Base-by-base conservation (phyloP, 53 echinoderm and acorn worm species). In the Arbacia lixula region DNA sequence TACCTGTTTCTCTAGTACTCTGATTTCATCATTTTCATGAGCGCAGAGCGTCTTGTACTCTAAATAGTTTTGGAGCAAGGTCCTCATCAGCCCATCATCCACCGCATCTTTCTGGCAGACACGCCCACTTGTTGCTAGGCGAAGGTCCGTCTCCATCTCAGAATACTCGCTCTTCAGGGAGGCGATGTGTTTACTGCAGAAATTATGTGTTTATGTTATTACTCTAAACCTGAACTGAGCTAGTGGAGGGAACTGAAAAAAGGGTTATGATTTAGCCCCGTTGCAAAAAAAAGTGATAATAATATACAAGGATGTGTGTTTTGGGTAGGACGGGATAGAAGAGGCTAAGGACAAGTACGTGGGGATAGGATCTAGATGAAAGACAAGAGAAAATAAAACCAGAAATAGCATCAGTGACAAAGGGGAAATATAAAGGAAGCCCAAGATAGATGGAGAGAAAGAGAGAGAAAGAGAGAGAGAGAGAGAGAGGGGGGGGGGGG, bases 141-240 rank as follows among this genome's bases (percentile, higher is more conserved):
- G 57, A 22, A 99, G 67, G 72, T 99, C 94, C 6, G 82, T 95
- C 29, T 90, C 92, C 30, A 94, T 88, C 66, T 94, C 98, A 0
- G 83, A 86, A 31, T 68, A 72, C 28, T 99, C 94, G 20, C 50
- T 69, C 14, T 88, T 86, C 50, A 95, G 54, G 12, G 91, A 72
- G 37, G 81, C 84, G 60, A 99, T 89, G 42, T 95, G 91, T 35
- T 67, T 66, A 69, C 99, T 98, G 22, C 26, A n/a, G n/a, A n/a
- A n/a, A n/a, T n/a, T n/a, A n/a, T n/a, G n/a, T n/a, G n/a, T n/a
- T n/a, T n/a, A n/a, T n/a, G n/a, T n/a, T n/a, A n/a, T n/a, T n/a
- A n/a, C n/a, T n/a, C n/a, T n/a, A n/a, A n/a, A n/a, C n/a, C n/a
- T n/a, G n/a, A n/a, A n/a, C n/a, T n/a, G n/a, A n/a, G n/a, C n/a